These are phyloP conservation scores for Papilio polytes DNA, from an alignment of 1,140 invertebrate species.

Conservation along the genomic window DNA sequence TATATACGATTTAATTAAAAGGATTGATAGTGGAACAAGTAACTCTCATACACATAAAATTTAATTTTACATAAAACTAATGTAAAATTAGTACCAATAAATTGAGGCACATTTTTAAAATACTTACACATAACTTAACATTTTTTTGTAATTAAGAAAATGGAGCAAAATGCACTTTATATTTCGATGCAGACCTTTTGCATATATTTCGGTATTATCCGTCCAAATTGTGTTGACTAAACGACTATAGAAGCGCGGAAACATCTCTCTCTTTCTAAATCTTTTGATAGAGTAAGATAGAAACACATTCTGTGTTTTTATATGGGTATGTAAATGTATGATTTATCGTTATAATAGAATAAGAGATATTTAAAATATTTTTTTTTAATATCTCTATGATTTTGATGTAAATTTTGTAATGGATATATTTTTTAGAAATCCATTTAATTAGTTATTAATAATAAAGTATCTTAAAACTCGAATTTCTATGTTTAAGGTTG, in stretches of 20 bases:
- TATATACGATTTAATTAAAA: slow-evolving; percentile 18
- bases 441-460: background rate
- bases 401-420: slow-evolving; percentile 14
- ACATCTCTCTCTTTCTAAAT: background rate
- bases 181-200: background rate
- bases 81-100: too few species aligned
- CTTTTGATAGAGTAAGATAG: background rate
- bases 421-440: background rate
- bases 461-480: background rate
- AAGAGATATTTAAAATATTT: background rate
- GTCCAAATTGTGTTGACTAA: slow-evolving; percentile 23
- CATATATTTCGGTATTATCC: slow-evolving; percentile 12
- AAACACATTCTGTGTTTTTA: background rate
- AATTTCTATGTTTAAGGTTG: background rate
- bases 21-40: slow-evolving; percentile 4
- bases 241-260: background rate
- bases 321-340: background rate
- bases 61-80: too few species aligned
- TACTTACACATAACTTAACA: too few species aligned
- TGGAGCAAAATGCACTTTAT: too few species aligned
- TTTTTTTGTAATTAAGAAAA: too few species aligned
- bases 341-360: background rate
- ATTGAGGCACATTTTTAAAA: too few species aligned
- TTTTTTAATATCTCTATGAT: background rate
- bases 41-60: background rate